These are phyloP conservation scores for Trematocara stigmaticum DNA, from an alignment of 2,113 vertebrate species.

Conservation along the genomic window DNA sequence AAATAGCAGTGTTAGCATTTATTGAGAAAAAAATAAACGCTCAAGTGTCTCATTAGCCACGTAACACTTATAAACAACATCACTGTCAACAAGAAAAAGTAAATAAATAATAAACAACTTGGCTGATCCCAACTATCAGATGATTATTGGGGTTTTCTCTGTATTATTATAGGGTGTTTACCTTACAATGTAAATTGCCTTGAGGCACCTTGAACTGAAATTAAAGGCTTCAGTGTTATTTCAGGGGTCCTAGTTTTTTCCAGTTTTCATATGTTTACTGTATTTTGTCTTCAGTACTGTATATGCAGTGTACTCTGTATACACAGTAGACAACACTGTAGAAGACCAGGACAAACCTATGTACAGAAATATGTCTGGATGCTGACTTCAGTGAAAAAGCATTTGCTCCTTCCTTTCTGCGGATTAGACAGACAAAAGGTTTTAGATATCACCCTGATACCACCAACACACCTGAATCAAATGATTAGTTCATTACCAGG, in stretches of 20 bases:
- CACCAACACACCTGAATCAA: background rate
- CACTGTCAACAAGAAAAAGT: background rate
- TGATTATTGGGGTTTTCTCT: background rate
- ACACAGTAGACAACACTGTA: background rate
- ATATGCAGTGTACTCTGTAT: background rate
- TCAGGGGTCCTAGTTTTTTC: background rate
- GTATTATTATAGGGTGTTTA: background rate
- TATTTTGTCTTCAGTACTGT: background rate
- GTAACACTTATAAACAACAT: background rate
- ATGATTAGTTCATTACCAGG: background rate
- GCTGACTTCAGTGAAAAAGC: background rate
- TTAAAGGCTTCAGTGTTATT: background rate
- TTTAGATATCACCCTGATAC: background rate
- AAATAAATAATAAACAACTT: background rate
- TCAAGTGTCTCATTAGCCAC: background rate
- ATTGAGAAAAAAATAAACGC: background rate
- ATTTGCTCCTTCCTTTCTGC: background rate
- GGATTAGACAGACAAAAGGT: background rate
- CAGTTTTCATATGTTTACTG: background rate
- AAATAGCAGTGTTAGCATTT: background rate
- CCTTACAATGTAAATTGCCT: background rate
- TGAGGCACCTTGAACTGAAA: background rate
- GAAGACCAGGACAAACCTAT: background rate
- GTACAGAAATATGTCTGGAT: background rate
- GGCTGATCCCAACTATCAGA: background rate